phyloP scores from a whole-genome alignment of 1,140 invertebrate species.

The Drosophila bocki region DNA sequence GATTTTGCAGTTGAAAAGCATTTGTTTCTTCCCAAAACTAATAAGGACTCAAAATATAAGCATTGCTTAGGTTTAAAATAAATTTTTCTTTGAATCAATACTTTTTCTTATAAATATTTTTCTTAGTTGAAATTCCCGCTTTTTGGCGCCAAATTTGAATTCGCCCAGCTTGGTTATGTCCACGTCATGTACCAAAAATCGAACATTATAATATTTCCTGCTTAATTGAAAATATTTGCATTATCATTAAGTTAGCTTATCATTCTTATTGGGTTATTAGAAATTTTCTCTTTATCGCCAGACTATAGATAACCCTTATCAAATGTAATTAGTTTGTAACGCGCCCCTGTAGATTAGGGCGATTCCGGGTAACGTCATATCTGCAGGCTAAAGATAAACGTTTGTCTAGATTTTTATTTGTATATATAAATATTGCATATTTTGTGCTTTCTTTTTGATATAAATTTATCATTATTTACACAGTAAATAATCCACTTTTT shows the following conservation, averaged over 20 bases:
- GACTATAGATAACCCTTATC: slow-evolving; percentile 37
- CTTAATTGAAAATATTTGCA: slow-evolving; percentile 11
- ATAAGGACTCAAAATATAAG: neutral
- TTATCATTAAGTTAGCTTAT: slow-evolving; percentile 8
- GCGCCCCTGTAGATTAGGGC: neutral
- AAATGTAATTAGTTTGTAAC: slow-evolving; percentile 53
- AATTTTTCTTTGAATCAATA: neutral
- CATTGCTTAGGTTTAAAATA: neutral
- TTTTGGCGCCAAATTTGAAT: slow-evolving; percentile 1
- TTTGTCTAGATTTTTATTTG: neutral
- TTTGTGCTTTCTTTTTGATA: neutral
- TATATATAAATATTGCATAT: neutral
- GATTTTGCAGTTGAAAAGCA: neutral
- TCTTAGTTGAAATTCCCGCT: neutral
- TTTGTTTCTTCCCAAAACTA: neutral
- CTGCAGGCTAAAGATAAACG: neutral
- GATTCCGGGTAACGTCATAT: slow-evolving; percentile 2
- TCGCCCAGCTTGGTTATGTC: neutral
- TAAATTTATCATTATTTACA: neutral
- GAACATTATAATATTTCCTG: neutral
- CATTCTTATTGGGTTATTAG: slow-evolving; percentile 3
- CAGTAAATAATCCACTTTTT: neutral
- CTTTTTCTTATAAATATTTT: neutral
- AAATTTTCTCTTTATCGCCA: slow-evolving; percentile 16
- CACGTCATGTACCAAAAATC: neutral